Base-by-base conservation (phyloP, 2,113 vertebrate species). In the Manacus vitellinus region DNA sequence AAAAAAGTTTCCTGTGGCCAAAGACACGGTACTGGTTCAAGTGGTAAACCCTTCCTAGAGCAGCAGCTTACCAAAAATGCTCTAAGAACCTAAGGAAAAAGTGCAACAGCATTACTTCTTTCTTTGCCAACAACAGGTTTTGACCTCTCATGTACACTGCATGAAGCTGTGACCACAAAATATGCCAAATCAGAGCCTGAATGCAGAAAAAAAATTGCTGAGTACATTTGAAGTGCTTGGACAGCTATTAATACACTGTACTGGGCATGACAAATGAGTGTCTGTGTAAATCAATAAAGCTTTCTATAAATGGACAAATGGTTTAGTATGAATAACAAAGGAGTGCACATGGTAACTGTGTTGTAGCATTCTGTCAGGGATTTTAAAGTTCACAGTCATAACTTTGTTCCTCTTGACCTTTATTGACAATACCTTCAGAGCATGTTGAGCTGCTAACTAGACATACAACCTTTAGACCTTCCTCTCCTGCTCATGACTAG, bases 301-400 rank as follows among this genome's bases (percentile, higher is more conserved):
- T 95, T 89, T 87, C 96, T 95, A 30, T 87, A 96, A 97, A 97
- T 39, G 96, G 78, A 96, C 92, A 97, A 95, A 96, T 76, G 54
- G 94, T 77, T 96, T 96, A 85, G 90, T 91, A 85, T 97, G 97
- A 98, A 96, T 95, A 97, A 96, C 96, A 96, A 93, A 91, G 91
- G 92, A 94, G 72, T 28, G 25, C 66, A 70, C 92, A 8, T 54
- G 79, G 80, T 96, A 97, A 95, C 93, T 1, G 55, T 81, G 75
- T 41, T 98, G 96, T 77, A 94, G 81, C 91, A 62, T 97, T 92
- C 93, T 97, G 97, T 75, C 97, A 92, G 96, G 91, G 65, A 95
- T 98, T 97, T 96, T 98, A 97, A 98, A 98, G 98, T 98, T 98
- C 98, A 98, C 95, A 91, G 94, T 96, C 96, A 97, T 98, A 98